A percentile compares a stretch with the other conserved stretches of the same genome.
phyloP scores from a whole-genome alignment of 2,797 vertebrate genomes.

The Phoeniculus purpureus region DNA sequence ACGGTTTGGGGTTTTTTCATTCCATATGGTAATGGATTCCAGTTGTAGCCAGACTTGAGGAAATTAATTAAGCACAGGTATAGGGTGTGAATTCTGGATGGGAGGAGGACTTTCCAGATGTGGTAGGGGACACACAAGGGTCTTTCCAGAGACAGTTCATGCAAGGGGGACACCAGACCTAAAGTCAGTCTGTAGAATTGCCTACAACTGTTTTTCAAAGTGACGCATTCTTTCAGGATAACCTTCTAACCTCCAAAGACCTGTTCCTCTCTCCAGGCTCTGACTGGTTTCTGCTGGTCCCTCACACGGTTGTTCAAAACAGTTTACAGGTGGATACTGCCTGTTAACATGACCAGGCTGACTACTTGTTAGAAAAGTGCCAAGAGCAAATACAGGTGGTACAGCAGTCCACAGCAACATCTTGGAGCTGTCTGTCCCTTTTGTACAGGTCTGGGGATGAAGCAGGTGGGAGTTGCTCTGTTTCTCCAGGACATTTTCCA shows the following conservation, averaged over 20 bases:
- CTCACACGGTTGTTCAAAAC: not conserved
- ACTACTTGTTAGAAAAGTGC: not conserved
- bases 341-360: not conserved
- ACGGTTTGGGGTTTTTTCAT: not conserved
- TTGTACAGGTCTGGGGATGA: constrained; percentile 47
- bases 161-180: not conserved
- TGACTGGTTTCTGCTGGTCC: constrained; percentile 19
- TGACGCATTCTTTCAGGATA: not conserved
- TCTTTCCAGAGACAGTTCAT: not conserved
- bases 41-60: not conserved
- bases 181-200: accelerated
- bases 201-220: not conserved
- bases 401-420: not conserved
- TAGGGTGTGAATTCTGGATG: not conserved
- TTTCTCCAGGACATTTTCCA: constrained; percentile 41
- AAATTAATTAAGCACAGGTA: accelerated
- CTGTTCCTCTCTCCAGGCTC: not conserved
- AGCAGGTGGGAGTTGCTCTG: not conserved
- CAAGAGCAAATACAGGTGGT: not conserved
- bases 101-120: not conserved
- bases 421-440: constrained; percentile 43
- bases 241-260: not conserved
- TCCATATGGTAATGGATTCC: not conserved
- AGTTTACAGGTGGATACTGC: not conserved
- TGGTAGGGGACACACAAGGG: not conserved